Base-by-base conservation (phyloP, 2,797 vertebrate species). In the Myripristis jacobus region DNA sequence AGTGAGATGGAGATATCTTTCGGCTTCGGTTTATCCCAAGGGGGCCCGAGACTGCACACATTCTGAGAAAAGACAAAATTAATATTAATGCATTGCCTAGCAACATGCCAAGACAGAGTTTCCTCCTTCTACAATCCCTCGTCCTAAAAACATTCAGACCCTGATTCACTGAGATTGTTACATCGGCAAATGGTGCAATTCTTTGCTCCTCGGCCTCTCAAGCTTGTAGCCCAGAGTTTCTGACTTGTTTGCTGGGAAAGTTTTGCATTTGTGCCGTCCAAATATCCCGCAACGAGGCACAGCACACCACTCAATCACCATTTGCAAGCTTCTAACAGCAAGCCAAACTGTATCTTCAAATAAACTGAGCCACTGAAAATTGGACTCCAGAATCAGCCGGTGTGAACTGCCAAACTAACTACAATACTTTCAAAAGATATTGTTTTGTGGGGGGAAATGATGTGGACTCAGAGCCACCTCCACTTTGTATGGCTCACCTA, bases 31-130 rank as follows among this genome's bases (percentile, higher is more conserved):
- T 87, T 77, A 84, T 82, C 86, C 88, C 86, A 41, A 31, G 65
- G 74, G 86, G 77, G 71, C 41, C 58, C 71, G 66, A 38, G 82
- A 84, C 75, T 67, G 83, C 81, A 77, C 70, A 75, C 63, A 15
- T 78, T 90, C 78, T 73, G 72, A 85, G 77, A 79, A 82, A 87
- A 86, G 72, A 73, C 77, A 72, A 71, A 82, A 92, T 93, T 90
- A 92, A 91, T 91, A 92, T 90, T 91, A 88, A 90, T 91, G 81
- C 80, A 86, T 89, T 67, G 76, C 85, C 88, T 91, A 87, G 81
- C 88, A 89, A 88, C 88, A 83, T 89, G 80, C 78, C 86, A 81
- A 86, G 74, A 86, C 34, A 13, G 67, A 78, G 75, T 81, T 85
- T 84, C 60, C 74, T 86, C 63, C 72, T 66, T 81, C 75, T 44